Conservation (phyloP, 2,888 invertebrate genomes). For the Drosophila suboccidentalis region DNA sequence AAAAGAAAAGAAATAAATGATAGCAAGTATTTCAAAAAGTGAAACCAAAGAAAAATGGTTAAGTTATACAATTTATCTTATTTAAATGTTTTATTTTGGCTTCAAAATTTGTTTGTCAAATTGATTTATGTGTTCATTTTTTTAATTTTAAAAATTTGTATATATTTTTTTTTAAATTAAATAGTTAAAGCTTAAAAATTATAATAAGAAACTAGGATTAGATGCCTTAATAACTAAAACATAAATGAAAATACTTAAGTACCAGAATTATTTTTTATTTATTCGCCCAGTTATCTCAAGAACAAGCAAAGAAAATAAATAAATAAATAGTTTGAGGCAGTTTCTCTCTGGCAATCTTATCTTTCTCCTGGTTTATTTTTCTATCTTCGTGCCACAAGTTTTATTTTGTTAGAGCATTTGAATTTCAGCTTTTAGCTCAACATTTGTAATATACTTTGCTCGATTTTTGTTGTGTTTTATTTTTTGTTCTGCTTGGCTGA, state of each 20-base stretch:
- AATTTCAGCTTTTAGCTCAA: conserved; percentile 17
- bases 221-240: conserved; percentile 89
- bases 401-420: conserved; percentile 34
- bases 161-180: conserved; percentile 75
- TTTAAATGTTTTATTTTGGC: conserved; percentile 86
- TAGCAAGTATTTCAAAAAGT: no score
- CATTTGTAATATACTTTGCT: conserved; percentile 22
- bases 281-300: neutral
- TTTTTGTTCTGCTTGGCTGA: conserved; percentile 64
- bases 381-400: neutral
- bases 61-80: no score
- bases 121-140: conserved; percentile 88
- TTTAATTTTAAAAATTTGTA: conserved; percentile 21
- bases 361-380: neutral
- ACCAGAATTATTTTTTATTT: conserved; percentile 65
- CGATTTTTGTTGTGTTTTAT: conserved; percentile 38
- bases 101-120: conserved; percentile 86
- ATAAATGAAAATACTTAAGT: conserved; percentile 85
- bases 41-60: no score
- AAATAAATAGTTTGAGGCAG: neutral
- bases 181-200: conserved; percentile 88
- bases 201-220: conserved; percentile 88
- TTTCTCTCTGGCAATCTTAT: conserved; percentile 42
- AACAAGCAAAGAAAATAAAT: neutral
- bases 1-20: no score